Conservation (phyloP, 2,113 vertebrate genomes). For the Enhydra lutris region DNA sequence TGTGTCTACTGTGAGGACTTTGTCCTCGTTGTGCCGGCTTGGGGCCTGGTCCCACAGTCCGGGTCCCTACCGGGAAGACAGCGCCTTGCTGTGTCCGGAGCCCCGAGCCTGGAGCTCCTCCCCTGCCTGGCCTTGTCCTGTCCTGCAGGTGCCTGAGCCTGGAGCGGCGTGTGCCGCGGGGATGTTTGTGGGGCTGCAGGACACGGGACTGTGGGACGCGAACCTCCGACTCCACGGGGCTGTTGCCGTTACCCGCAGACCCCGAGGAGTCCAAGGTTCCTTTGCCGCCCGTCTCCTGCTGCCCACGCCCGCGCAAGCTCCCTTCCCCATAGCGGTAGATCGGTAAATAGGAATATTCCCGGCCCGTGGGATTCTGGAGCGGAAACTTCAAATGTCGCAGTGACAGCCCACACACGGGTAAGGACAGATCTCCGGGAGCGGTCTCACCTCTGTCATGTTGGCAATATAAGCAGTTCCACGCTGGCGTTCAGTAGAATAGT, state of each 20-base stretch:
- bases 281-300: not conserved
- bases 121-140: not conserved
- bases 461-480: not conserved
- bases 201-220: not conserved
- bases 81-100: not conserved
- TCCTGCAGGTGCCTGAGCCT: no score
- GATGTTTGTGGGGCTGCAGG: not conserved
- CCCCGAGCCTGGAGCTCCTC: fast-evolving
- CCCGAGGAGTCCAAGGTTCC: fast-evolving
- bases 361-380: not conserved
- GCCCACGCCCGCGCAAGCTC: not conserved
- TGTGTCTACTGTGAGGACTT: not conserved
- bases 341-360: not conserved
- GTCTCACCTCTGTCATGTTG: not conserved
- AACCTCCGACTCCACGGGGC: fast-evolving
- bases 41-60: not conserved
- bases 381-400: not conserved
- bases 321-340: not conserved
- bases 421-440: not conserved
- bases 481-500: not conserved
- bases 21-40: not conserved
- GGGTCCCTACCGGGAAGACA: not conserved
- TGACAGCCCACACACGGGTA: no score
- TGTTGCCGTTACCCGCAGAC: not conserved
- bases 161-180: fast-evolving